These are phyloP conservation scores for Silurus asotus DNA, from an alignment of 2,113 vertebrate species.

Conservation along the genomic window DNA sequence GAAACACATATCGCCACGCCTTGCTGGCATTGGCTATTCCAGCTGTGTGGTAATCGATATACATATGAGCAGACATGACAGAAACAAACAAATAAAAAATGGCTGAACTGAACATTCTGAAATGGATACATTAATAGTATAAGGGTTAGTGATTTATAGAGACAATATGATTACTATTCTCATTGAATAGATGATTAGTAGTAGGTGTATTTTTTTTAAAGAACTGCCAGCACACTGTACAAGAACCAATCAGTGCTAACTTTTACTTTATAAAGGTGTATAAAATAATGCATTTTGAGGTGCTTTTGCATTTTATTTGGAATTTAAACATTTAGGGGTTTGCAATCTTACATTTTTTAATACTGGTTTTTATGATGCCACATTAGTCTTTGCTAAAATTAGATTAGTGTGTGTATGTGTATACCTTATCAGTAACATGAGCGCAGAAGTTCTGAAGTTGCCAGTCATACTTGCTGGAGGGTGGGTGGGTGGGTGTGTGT, in stretches of 20 bases:
- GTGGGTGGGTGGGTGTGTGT: background rate
- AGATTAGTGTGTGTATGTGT: background rate
- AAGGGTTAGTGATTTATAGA: background rate
- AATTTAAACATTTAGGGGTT: background rate
- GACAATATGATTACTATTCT: background rate
- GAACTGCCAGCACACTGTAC: background rate
- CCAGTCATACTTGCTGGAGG: background rate
- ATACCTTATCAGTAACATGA: background rate
- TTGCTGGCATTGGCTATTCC: constrained; percentile 79
- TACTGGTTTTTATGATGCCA: background rate
- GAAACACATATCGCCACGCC: constrained; percentile 78
- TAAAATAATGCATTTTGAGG: background rate
- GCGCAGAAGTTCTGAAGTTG: constrained; percentile 1
- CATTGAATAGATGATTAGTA: background rate
- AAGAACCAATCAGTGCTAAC: background rate
- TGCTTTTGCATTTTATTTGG: background rate
- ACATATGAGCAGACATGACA: background rate
- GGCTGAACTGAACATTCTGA: background rate
- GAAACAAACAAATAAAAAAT: background rate
- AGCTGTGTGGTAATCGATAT: constrained; percentile 74
- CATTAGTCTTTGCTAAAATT: constrained; percentile 27
- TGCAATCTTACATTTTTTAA: background rate
- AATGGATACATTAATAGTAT: background rate
- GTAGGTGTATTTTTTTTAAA: background rate
- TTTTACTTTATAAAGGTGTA: background rate